Conservation (phyloP, 1,140 invertebrate species). For the Caerostris extrusa region DNA sequence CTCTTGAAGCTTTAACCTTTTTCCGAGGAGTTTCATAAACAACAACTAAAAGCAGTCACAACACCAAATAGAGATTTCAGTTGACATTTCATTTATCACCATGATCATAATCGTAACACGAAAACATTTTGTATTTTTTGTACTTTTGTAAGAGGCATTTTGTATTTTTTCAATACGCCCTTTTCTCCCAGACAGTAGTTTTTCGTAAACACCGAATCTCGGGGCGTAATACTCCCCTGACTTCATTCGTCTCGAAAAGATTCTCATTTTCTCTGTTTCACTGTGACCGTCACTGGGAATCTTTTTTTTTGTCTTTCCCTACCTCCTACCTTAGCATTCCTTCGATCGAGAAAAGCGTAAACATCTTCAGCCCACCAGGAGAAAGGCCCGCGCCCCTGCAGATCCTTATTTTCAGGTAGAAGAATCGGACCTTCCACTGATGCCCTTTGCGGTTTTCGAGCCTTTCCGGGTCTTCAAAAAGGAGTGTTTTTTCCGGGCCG, state of each 20-base stretch:
- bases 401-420: no score
- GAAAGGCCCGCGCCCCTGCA: not conserved
- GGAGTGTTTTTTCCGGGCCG: no score
- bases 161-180: no score
- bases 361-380: not conserved
- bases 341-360: constrained; percentile 11
- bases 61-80: not conserved
- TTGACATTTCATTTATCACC: constrained; percentile 7
- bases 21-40: not conserved
- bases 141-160: no score
- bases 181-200: no score
- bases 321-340: not conserved
- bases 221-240: no score
- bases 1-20: not conserved
- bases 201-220: no score
- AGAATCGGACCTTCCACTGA: no score
- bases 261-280: not conserved
- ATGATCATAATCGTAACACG: not conserved
- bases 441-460: not conserved
- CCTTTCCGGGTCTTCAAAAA: no score
- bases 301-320: no score
- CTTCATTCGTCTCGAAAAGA: not conserved
- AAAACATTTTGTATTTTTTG: no score
- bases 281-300: not conserved
- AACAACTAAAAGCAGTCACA: not conserved